Evolutionary conservation across 2,113 vertebrate genomes (phyloP).

Genomic region (Cromileptes altivelis): DNA sequence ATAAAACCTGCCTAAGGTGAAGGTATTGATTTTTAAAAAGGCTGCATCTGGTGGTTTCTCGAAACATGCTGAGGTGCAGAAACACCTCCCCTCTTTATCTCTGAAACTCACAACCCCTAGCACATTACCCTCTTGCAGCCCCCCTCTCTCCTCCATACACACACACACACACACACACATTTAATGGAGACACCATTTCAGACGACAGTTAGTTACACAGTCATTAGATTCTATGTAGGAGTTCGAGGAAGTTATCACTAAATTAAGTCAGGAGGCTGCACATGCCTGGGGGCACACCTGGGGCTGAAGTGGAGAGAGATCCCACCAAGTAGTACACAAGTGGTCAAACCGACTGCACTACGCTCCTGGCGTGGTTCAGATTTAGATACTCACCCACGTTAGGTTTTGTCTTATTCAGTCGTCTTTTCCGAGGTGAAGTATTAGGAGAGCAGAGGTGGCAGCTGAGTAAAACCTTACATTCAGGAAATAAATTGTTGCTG

Average conservation of each 20-base stretch:
- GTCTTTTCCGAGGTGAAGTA: constrained; percentile 26
- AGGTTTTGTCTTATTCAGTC: constrained; percentile 26
- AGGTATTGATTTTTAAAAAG: constrained; percentile 76
- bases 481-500: constrained; percentile 43
- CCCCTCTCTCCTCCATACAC: neutral
- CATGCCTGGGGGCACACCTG: constrained; percentile 36
- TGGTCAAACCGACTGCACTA: constrained; percentile 1
- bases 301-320: constrained; percentile 27
- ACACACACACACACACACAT: neutral
- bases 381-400: neutral
- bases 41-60: constrained; percentile 57
- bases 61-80: constrained; percentile 67
- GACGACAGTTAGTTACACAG: constrained; percentile 26
- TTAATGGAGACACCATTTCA: constrained; percentile 8
- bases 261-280: constrained; percentile 34
- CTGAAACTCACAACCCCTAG: constrained; percentile 31
- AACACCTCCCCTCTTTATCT: constrained; percentile 29
- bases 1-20: constrained; percentile 64
- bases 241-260: constrained; percentile 21
- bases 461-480: constrained; percentile 36
- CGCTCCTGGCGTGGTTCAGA: neutral
- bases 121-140: constrained; percentile 15
- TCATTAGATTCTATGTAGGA: constrained; percentile 33
- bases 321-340: constrained; percentile 2
- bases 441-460: constrained; percentile 18